Base-by-base conservation (phyloP, 2,888 invertebrate genomes). In the Acanthopleura granulata region DNA sequence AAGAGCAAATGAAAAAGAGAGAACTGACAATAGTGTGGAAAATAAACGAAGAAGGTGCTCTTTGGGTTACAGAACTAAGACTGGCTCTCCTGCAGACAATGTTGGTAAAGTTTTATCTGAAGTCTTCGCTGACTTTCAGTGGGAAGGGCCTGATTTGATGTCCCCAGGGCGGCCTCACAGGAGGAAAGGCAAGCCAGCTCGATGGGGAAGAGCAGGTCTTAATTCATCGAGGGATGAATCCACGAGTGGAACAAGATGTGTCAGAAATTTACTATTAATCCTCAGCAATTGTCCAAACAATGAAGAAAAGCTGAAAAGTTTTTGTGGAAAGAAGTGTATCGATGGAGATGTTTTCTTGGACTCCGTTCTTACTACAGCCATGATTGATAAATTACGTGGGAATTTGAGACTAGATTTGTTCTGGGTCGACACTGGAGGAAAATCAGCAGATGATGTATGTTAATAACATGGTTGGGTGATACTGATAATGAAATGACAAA, bases 291-390 rank as follows among this genome's bases (percentile, higher is more conserved):
- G 84, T 70, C 87, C 87, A 9, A 79, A 81, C 57, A 80, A 78
- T 62, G 62, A 74, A 40, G 22, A 69, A 40, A 76, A 80, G 22
- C 74, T 86, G 49, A 76, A 84, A 51, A 51, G 72, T 22, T 87
- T 86, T 78, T 81, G 83, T 57, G 86, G 85, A 27, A 86, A 86
- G 77, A 79, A 79, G 73, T 85, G 86, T 15, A 78, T 84, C 40
- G 86, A 87, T 81, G 78, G 80, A n/a, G 83, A 84, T 61, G 81
- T 87, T 15, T 84, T 86, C 51, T 72, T 85, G 29, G 85, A 86
- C 81, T 81, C 85, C 0, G 77, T 86, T 40, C 81, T 86, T 80
- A 82, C 85, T 22, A 80, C 81, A 49, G 77, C 80, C 49, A 73
- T 87, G 57, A 76, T 77, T 29, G 73, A 82, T 30, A 82, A 84